These are phyloP conservation scores for Teleopsis dalmanni DNA, from an alignment of 1,140 invertebrate genomes.

Conservation along the genomic window DNA sequence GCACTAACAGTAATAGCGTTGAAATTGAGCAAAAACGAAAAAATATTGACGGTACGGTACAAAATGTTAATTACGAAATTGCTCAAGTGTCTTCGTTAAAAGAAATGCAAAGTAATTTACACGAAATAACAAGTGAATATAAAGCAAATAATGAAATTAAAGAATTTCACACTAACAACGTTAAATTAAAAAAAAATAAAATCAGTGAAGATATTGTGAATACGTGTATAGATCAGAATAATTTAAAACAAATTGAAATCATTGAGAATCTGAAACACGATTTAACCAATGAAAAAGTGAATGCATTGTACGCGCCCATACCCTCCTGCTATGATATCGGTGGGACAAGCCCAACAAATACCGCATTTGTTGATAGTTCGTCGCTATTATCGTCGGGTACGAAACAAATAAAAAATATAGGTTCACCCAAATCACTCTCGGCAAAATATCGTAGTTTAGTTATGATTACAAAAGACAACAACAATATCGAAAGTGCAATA, in stretches of 20 bases:
- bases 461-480: slow-evolving; percentile 68
- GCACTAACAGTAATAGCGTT: background rate
- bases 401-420: slow-evolving; percentile 2
- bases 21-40: background rate
- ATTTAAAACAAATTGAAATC: too few relatives aligned
- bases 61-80: too few relatives aligned
- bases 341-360: background rate
- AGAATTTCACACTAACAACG: too few relatives aligned
- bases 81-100: too few relatives aligned
- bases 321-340: background rate
- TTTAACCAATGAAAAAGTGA: too few relatives aligned
- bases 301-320: background rate
- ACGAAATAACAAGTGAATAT: too few relatives aligned
- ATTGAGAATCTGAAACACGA: too few relatives aligned
- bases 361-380: background rate
- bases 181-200: too few relatives aligned
- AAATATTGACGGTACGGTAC: background rate
- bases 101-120: too few relatives aligned
- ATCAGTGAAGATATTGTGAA: too few relatives aligned
- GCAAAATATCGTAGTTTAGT: slow-evolving; percentile 77
- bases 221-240: too few relatives aligned
- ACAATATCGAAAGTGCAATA: slow-evolving; percentile 24
- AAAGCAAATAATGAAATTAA: too few relatives aligned
- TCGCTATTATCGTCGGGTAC: slow-evolving; percentile 3
- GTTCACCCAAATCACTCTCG: slow-evolving; percentile 38